Conservation (phyloP, 2,888 invertebrate species). For the Nemotelus pantherinus region DNA sequence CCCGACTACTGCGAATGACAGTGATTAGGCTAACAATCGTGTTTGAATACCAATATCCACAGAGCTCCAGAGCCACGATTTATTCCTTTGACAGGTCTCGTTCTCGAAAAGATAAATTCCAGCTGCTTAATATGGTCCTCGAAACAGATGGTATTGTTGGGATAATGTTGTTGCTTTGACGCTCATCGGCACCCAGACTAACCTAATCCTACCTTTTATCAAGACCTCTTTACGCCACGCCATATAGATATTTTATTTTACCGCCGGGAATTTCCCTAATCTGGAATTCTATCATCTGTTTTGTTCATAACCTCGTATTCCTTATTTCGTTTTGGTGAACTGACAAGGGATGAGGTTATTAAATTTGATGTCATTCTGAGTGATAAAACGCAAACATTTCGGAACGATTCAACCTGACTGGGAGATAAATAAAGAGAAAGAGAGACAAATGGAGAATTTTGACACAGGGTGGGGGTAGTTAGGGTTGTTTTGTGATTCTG, state of each 20-base stretch:
- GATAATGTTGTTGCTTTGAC: too few species aligned
- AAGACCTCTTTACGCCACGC: background rate
- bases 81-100: too few species aligned
- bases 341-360: conserved; percentile 14
- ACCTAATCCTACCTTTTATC: background rate
- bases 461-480: too few species aligned
- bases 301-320: conserved; percentile 10
- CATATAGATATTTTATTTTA: background rate
- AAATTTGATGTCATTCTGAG: conserved; percentile 24
- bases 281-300: conserved; percentile 26
- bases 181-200: background rate
- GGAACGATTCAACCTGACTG: background rate
- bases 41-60: too few species aligned
- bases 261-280: conserved; percentile 22
- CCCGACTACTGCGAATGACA: too few species aligned
- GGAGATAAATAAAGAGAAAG: background rate
- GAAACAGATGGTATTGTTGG: too few species aligned
- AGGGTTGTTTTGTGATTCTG: too few species aligned
- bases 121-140: too few species aligned
- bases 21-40: too few species aligned
- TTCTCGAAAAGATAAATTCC: too few species aligned
- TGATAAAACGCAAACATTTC: conserved; percentile 13
- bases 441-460: too few species aligned
- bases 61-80: too few species aligned
- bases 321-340: background rate